These are phyloP conservation scores for Peromyscus eremicus DNA, from an alignment of 2,797 vertebrate genomes.

Conservation along the genomic window DNA sequence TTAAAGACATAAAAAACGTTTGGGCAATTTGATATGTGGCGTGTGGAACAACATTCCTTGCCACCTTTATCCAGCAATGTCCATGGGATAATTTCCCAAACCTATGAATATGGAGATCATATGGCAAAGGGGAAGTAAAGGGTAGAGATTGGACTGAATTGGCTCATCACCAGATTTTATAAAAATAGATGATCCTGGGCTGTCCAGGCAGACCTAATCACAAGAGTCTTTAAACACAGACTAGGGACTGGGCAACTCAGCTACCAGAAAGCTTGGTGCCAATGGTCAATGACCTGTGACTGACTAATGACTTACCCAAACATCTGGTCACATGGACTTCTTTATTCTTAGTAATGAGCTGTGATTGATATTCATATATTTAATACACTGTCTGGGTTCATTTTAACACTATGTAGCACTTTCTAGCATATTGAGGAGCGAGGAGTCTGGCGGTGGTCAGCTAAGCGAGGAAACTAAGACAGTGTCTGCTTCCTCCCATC, in stretches of 20 bases:
- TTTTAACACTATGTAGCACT: not conserved
- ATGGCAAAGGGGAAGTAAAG: not conserved
- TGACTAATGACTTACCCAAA: not conserved
- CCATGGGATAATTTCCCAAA: not conserved
- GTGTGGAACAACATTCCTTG: not conserved
- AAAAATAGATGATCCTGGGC: not conserved
- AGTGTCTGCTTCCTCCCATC: not conserved
- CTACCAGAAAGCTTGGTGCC: not conserved
- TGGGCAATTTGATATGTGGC: not conserved
- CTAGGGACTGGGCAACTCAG: not conserved
- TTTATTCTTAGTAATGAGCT: constrained; percentile 30
- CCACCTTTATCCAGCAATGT: not conserved
- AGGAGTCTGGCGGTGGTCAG: not conserved
- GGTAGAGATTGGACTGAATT: not conserved
- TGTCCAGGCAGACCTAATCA: not conserved
- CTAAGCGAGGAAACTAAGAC: not conserved
- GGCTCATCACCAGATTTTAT: not conserved
- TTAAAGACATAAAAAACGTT: not conserved
- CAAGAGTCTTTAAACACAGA: not conserved
- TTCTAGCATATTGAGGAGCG: not conserved
- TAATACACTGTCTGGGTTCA: not conserved
- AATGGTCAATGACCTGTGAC: not conserved
- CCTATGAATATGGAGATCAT: not conserved
- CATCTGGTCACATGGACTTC: not conserved
- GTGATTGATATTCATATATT: not conserved